Percentiles rank a stretch among this genome's conserved stretches.
phyloP scores from a whole-genome alignment of 2,888 invertebrate species.

The Priocnemis perturbator region DNA sequence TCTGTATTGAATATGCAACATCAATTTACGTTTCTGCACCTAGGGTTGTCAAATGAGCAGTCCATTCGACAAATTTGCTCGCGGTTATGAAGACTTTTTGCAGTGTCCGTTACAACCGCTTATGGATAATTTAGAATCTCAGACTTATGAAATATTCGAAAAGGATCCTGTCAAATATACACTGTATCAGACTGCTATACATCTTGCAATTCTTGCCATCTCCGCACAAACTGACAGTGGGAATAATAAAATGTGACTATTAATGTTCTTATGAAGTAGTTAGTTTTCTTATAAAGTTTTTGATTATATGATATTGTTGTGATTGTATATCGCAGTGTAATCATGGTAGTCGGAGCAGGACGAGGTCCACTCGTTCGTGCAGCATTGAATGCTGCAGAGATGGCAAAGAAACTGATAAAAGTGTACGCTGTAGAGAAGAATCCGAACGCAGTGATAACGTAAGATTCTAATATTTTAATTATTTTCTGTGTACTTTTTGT shows the following conservation, averaged over 20 bases:
- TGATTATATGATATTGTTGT: slow-evolving; percentile 1
- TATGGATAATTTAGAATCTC: slow-evolving; percentile 95
- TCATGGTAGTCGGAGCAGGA: slow-evolving; percentile 96
- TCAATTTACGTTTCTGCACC: not conserved
- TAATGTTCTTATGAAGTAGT: not conserved
- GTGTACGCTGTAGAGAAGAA: slow-evolving; percentile 99
- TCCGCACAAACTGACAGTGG: slow-evolving; percentile 70
- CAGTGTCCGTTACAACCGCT: slow-evolving; percentile 95
- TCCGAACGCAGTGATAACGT: slow-evolving; percentile 93
- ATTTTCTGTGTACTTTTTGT: too few species aligned
- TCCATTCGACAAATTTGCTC: slow-evolving; percentile 75
- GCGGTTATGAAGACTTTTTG: slow-evolving; percentile 94
- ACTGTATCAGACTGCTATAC: slow-evolving; percentile 90
- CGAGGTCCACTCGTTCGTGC: slow-evolving; percentile 95
- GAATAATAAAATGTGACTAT: slow-evolving; percentile 65
- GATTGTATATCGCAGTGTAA: slow-evolving; percentile 69
- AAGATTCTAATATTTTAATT: slow-evolving; percentile 41
- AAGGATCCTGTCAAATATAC: slow-evolving; percentile 97
- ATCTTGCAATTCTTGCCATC: slow-evolving; percentile 82
- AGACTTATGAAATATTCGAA: slow-evolving; percentile 98
- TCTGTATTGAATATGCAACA: not conserved
- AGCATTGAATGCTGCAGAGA: slow-evolving; percentile 86
- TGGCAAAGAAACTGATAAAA: slow-evolving; percentile 84
- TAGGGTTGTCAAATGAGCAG: slow-evolving; percentile 65
- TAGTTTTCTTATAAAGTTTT: too few species aligned